Percentiles rank a stretch among this genome's conserved stretches.
These are phyloP conservation scores for Lampris megalopsis DNA, from an alignment of 2,113 vertebrate species.

Conservation along the genomic window DNA sequence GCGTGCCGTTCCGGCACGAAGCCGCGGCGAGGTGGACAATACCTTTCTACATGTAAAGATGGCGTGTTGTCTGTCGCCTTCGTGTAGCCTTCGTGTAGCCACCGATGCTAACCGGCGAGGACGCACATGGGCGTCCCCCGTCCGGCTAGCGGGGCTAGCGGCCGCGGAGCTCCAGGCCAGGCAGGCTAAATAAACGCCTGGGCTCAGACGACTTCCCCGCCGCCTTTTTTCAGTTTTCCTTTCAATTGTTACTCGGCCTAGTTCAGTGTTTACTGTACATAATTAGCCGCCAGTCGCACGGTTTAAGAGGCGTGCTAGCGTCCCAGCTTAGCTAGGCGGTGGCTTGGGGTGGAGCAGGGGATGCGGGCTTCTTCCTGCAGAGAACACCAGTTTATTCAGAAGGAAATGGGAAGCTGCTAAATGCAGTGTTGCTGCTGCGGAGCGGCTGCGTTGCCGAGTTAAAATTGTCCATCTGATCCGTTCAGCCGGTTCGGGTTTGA, in stretches of 20 bases:
- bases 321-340: too few species aligned
- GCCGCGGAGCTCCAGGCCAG: slow-evolving; percentile 38
- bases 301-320: too few species aligned
- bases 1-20: neutral
- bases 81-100: slow-evolving; percentile 1
- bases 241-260: too few species aligned
- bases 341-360: too few species aligned
- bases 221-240: neutral
- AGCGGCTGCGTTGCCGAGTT: too few species aligned
- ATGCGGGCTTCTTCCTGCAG: too few species aligned
- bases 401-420: too few species aligned
- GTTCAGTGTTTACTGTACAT: too few species aligned
- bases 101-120: slow-evolving; percentile 46
- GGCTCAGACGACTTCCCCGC: fast-evolving
- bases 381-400: too few species aligned
- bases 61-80: neutral
- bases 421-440: neutral
- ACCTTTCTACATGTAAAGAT: neutral
- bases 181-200: slow-evolving; percentile 2
- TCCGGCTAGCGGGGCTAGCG: slow-evolving; percentile 19
- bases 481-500: neutral
- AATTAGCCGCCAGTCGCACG: too few species aligned
- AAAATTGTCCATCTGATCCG: neutral
- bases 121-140: slow-evolving; percentile 71
- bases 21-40: neutral